phyloP scores from a whole-genome alignment of 2,888 invertebrate genomes.

The Trisateles emortualis region DNA sequence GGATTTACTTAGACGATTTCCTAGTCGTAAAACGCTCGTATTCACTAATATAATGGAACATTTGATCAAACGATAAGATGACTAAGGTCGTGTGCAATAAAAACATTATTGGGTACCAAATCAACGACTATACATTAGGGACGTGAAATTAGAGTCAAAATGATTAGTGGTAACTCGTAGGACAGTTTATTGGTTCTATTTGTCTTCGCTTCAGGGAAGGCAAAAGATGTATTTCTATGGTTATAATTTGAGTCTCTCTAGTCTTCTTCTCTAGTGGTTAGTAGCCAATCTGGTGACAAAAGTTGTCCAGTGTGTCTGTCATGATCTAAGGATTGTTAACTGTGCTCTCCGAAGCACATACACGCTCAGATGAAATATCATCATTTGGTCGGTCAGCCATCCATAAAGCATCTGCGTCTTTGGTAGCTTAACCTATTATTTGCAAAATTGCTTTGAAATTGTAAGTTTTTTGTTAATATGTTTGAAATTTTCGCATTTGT shows the following conservation, averaged over 20 bases:
- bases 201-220: constrained; percentile 17
- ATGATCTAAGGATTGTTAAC: no score
- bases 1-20: constrained; percentile 15
- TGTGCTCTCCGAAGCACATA: no score
- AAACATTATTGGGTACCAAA: constrained; percentile 16
- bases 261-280: no score
- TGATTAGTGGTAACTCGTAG: constrained; percentile 26
- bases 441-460: no score
- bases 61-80: constrained; percentile 33
- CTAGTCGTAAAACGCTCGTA: constrained; percentile 31
- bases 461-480: no score
- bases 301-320: no score
- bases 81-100: constrained; percentile 28
- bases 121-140: constrained; percentile 12
- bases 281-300: no score
- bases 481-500: no score
- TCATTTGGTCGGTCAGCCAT: no score
- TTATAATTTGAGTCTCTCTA: constrained; percentile 5
- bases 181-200: constrained; percentile 32
- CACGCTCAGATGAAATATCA: no score
- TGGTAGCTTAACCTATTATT: no score
- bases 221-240: constrained; percentile 1
- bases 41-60: constrained; percentile 22
- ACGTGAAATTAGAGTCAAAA: constrained; percentile 29
- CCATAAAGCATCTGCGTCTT: no score